Conservation (phyloP, 2,888 invertebrate genomes). For the Eremobia ochroleuca region DNA sequence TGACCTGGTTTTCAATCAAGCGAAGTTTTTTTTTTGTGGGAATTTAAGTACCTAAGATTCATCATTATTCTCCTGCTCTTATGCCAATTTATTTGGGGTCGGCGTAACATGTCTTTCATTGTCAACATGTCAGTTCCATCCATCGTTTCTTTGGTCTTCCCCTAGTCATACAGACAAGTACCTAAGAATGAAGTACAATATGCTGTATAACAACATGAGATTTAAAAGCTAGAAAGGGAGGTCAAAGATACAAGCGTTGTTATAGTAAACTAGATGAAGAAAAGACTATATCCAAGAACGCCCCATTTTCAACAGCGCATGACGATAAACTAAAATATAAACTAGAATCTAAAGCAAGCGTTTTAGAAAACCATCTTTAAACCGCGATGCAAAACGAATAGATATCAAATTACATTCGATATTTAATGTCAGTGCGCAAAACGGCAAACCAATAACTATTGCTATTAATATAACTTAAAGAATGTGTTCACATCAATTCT, state of each 20-base stretch:
- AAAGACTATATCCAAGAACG: neutral
- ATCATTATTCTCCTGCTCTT: neutral
- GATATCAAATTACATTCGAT: conserved; percentile 48
- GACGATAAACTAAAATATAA: neutral
- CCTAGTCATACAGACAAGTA: neutral
- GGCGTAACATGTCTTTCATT: neutral
- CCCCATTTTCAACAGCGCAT: neutral
- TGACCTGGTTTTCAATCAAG: conserved; percentile 11
- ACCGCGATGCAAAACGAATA: conserved; percentile 20
- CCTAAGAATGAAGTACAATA: neutral
- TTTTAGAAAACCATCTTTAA: conserved; percentile 29
- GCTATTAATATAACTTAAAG: conserved; percentile 54
- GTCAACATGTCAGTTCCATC: too few relatives aligned
- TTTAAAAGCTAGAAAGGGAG: neutral
- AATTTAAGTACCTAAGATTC: neutral
- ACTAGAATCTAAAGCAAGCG: neutral
- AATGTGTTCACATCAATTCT: conserved; percentile 53
- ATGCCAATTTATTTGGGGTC: neutral
- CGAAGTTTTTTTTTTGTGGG: neutral
- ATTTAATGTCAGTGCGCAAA: conserved; percentile 31
- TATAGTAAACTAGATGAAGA: neutral
- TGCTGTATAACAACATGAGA: neutral
- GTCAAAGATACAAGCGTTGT: too few relatives aligned
- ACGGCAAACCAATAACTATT: conserved; percentile 30
- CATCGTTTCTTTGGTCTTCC: neutral